Conservation (phyloP, 2,888 invertebrate species). For the Dryocosmus kuriphilus region DNA sequence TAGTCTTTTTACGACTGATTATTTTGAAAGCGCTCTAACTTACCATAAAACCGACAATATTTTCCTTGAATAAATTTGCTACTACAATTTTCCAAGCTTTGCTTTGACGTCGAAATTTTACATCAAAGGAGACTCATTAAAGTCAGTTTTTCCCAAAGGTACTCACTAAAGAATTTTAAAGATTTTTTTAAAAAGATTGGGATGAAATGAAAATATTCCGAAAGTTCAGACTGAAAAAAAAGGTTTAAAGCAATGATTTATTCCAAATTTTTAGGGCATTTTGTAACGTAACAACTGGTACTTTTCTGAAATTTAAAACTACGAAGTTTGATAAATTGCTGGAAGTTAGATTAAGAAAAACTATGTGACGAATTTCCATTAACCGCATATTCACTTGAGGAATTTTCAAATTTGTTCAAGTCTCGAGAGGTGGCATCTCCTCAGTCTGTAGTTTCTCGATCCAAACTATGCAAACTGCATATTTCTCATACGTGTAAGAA, state of each 20-base stretch:
- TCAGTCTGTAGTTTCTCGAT: neutral
- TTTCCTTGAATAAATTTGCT: slow-evolving; percentile 15
- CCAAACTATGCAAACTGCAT: slow-evolving; percentile 31
- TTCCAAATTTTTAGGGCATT: too few relatives aligned
- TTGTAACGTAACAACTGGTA: too few relatives aligned
- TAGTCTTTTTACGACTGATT: neutral
- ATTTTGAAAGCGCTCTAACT: slow-evolving; percentile 16
- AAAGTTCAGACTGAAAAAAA: too few relatives aligned
- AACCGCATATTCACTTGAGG: neutral
- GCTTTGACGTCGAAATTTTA: neutral
- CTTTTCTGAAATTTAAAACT: too few relatives aligned
- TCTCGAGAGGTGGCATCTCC: neutral
- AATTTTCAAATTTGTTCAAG: neutral
- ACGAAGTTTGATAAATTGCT: too few relatives aligned
- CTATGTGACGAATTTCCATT: neutral
- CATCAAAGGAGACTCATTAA: neutral
- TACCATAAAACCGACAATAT: slow-evolving; percentile 9
- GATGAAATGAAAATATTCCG: too few relatives aligned
- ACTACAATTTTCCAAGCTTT: neutral
- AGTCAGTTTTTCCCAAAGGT: neutral
- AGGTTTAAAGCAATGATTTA: too few relatives aligned
- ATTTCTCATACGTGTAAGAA: slow-evolving; percentile 2
- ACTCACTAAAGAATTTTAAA: too few relatives aligned
- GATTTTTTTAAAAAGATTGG: too few relatives aligned
- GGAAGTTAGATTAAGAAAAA: too few relatives aligned